Evolutionary conservation across 2,113 vertebrate species (phyloP).

Genomic region (Actinemys pallida): DNA sequence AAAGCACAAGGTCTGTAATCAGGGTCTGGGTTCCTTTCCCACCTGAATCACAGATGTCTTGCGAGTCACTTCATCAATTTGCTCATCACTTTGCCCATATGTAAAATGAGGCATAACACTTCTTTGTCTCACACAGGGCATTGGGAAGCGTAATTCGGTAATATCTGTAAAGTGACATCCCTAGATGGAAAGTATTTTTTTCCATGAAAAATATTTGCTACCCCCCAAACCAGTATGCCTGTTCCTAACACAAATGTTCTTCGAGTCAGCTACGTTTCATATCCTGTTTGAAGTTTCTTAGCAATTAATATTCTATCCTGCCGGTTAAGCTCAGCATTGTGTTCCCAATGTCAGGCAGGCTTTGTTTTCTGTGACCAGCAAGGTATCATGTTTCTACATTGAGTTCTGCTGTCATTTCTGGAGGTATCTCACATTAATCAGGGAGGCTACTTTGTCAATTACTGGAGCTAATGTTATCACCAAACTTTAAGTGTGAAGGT

Average conservation of each 20-base stretch:
- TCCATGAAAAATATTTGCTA: background rate
- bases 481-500: slow-evolving; percentile 48
- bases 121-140: background rate
- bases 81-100: background rate
- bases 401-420: slow-evolving; percentile 29
- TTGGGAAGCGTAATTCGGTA: background rate
- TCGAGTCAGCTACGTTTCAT: background rate
- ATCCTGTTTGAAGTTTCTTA: background rate
- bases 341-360: slow-evolving; percentile 1
- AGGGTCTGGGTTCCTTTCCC: background rate
- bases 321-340: background rate
- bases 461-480: slow-evolving; percentile 49
- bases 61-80: background rate
- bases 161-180: background rate
- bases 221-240: background rate
- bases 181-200: background rate
- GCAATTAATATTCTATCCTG: slow-evolving; percentile 39
- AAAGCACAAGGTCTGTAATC: background rate
- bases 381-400: background rate
- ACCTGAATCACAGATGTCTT: background rate
- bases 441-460: slow-evolving; percentile 37
- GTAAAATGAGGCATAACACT: background rate
- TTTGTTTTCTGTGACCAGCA: slow-evolving; percentile 49
- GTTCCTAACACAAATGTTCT: background rate
- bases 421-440: slow-evolving; percentile 57